Evolutionary conservation across 2,113 vertebrate species (phyloP).

Genomic region (Chaetodon auriga): DNA sequence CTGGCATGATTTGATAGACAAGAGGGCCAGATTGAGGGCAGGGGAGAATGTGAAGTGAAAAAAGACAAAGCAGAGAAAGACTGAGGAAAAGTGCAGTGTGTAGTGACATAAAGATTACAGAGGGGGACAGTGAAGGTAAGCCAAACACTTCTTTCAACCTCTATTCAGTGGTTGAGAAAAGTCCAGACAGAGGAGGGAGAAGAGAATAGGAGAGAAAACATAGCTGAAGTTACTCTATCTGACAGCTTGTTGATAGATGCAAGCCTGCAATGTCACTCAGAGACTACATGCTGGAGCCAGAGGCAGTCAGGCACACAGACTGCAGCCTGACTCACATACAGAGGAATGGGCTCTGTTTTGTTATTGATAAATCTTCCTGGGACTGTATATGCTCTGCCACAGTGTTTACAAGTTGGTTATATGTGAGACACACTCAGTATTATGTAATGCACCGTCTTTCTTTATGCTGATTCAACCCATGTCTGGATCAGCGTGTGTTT

Average conservation of each 20-base stretch:
- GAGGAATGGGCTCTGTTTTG: conserved; percentile 59
- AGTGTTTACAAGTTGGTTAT: conserved; percentile 36
- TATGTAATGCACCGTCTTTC: neutral
- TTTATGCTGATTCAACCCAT: neutral
- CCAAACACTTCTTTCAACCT: conserved; percentile 38
- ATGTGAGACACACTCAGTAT: conserved; percentile 19
- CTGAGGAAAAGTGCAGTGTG: neutral
- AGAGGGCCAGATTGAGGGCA: conserved; percentile 22
- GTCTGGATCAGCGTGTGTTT: conserved; percentile 17
- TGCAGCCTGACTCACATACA: conserved; percentile 64
- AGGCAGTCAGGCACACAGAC: conserved; percentile 56
- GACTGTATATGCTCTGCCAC: conserved; percentile 15
- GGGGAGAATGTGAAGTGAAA: neutral
- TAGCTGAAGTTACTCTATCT: conserved; percentile 38
- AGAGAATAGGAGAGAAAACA: neutral
- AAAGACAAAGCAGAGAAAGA: conserved; percentile 5
- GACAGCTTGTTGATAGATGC: conserved; percentile 69
- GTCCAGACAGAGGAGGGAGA: conserved; percentile 13
- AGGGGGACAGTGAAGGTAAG: conserved; percentile 9
- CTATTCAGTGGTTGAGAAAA: conserved; percentile 8
- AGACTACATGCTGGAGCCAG: conserved; percentile 48
- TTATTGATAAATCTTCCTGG: conserved; percentile 62
- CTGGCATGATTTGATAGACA: conserved; percentile 39
- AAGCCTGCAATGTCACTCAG: conserved; percentile 55
- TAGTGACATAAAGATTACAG: neutral